These are phyloP conservation scores for Neodiprion virginianus DNA, from an alignment of 1,140 invertebrate genomes.

Conservation along the genomic window DNA sequence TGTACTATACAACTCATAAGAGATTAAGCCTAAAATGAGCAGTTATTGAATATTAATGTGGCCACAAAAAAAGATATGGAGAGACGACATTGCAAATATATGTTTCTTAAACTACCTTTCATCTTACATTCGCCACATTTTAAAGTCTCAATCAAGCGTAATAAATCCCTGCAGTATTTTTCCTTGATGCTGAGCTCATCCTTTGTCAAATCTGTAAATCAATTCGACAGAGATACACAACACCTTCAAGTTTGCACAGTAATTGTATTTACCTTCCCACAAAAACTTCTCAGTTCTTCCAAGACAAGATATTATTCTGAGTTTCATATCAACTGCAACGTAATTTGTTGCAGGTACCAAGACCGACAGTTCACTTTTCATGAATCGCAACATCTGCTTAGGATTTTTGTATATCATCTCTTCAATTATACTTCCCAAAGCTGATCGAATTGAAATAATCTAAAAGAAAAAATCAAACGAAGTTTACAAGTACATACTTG, in stretches of 20 bases:
- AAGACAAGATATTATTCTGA: slow-evolving; percentile 45
- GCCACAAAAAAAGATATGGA: slow-evolving; percentile 21
- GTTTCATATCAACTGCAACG: slow-evolving; percentile 44
- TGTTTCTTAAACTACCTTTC: slow-evolving; percentile 40
- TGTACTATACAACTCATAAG: slow-evolving; percentile 49
- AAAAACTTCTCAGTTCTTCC: slow-evolving; percentile 35
- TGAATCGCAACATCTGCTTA: slow-evolving; percentile 36
- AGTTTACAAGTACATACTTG: neutral
- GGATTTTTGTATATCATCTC: slow-evolving; percentile 34
- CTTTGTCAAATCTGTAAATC: slow-evolving; percentile 45
- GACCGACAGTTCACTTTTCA: slow-evolving; percentile 35
- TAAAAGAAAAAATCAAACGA: slow-evolving; percentile 24
- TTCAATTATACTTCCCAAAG: slow-evolving; percentile 33
- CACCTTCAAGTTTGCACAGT: neutral
- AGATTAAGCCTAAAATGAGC: slow-evolving; percentile 41
- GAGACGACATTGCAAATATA: slow-evolving; percentile 15
- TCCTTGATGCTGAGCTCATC: slow-evolving; percentile 43
- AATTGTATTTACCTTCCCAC: slow-evolving; percentile 41
- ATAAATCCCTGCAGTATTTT: slow-evolving; percentile 44
- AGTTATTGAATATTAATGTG: no score
- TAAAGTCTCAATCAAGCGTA: slow-evolving; percentile 40
- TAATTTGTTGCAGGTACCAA: slow-evolving; percentile 45
- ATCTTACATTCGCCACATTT: slow-evolving; percentile 48
- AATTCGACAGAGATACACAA: no score
- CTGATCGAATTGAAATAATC: slow-evolving; percentile 43